These are phyloP conservation scores for Tiliacea citrago DNA, from an alignment of 2,888 invertebrate species.

Conservation along the genomic window DNA sequence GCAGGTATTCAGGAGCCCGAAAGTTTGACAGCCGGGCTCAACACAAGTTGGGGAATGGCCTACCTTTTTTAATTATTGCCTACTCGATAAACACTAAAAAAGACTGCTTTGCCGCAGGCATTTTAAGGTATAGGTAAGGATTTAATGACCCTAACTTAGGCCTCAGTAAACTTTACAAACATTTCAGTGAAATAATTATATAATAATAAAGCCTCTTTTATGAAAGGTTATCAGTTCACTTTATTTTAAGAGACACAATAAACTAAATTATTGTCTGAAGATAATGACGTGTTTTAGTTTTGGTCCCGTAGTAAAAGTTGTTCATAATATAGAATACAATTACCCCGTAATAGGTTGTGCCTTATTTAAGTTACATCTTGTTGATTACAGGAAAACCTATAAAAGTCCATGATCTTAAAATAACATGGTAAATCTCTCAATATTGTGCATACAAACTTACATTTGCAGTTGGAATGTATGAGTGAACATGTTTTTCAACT, in stretches of 20 bases:
- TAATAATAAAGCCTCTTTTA: not conserved
- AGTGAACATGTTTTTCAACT: too few relatives aligned
- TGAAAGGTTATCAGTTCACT: slow-evolving; percentile 11
- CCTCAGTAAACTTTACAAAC: not conserved
- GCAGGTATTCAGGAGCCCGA: not conserved
- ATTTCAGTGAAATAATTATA: not conserved
- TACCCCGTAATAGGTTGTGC: too few relatives aligned
- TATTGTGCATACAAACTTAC: too few relatives aligned
- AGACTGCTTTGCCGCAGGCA: too few relatives aligned
- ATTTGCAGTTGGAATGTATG: too few relatives aligned
- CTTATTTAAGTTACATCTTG: too few relatives aligned
- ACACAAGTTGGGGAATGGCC: not conserved
- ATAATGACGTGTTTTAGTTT: not conserved
- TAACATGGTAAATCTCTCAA: too few relatives aligned
- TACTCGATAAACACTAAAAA: not conserved
- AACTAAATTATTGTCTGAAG: slow-evolving; percentile 5
- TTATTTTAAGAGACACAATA: not conserved
- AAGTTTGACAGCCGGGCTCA: not conserved
- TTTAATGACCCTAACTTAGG: not conserved
- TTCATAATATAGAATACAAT: too few relatives aligned
- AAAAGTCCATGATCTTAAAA: too few relatives aligned
- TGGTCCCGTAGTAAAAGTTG: too few relatives aligned
- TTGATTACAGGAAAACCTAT: too few relatives aligned
- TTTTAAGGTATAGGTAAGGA: not conserved
- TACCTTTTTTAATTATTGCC: not conserved